These are phyloP conservation scores for Grus americana DNA, from an alignment of 2,113 vertebrate genomes.

Conservation along the genomic window DNA sequence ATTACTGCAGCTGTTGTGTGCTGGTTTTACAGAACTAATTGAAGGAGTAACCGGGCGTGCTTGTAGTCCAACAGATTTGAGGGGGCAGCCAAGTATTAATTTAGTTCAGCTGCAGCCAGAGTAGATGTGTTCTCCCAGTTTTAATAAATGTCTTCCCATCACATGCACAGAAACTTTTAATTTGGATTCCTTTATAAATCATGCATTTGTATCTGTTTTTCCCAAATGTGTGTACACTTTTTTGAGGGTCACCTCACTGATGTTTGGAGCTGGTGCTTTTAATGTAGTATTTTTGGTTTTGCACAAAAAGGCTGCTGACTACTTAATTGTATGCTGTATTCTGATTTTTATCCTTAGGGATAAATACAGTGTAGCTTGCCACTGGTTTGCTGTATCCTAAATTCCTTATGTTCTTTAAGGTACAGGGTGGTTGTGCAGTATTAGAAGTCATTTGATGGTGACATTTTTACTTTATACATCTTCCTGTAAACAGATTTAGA, in stretches of 20 bases:
- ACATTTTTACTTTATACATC: background rate
- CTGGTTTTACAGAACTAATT: slow-evolving; percentile 21
- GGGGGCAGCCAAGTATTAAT: slow-evolving; percentile 51
- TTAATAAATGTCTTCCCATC: slow-evolving; percentile 40
- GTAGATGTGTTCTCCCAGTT: background rate
- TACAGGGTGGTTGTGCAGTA: background rate
- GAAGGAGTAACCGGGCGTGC: slow-evolving; percentile 21
- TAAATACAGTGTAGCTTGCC: background rate
- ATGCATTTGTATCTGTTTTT: background rate
- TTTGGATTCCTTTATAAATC: background rate
- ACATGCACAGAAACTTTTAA: background rate
- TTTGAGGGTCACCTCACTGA: background rate
- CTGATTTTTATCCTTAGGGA: background rate
- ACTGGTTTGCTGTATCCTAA: background rate
- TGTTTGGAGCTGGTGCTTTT: background rate
- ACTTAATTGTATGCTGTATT: background rate
- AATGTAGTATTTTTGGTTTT: background rate
- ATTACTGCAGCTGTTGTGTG: slow-evolving; percentile 8
- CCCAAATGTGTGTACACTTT: background rate
- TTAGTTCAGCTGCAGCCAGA: slow-evolving; percentile 35
- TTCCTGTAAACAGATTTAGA: too few species aligned
- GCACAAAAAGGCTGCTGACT: background rate
- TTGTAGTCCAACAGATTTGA: slow-evolving; percentile 29
- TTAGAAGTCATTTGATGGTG: background rate
- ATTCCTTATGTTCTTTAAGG: background rate